Percentiles rank a stretch among this genome's conserved stretches.
phyloP scores from a whole-genome alignment of 2,888 invertebrate species.

The Conchocele bisecta region DNA sequence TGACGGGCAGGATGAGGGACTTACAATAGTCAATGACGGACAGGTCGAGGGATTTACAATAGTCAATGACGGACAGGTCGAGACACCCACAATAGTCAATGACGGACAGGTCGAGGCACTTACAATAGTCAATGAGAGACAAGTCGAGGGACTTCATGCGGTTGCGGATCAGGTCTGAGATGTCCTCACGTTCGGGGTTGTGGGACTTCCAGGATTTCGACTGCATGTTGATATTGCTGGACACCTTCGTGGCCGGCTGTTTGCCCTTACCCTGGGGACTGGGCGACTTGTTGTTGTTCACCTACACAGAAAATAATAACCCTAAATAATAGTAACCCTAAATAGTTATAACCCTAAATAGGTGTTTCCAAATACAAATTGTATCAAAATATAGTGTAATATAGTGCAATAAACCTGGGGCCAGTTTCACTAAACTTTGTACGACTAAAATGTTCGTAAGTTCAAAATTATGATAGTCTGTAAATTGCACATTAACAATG shows the following conservation, averaged over 20 bases:
- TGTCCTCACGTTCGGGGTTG: constrained; percentile 94
- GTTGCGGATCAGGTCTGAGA: constrained; percentile 95
- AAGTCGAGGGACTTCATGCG: constrained; percentile 96
- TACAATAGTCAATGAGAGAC: constrained; percentile 92
- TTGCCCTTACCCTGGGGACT: background rate
- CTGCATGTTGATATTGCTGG: constrained; percentile 55
- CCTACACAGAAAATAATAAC: background rate
- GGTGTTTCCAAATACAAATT: too few species aligned
- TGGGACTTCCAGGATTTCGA: constrained; percentile 51
- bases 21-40: too few species aligned
- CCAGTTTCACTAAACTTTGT: too few species aligned
- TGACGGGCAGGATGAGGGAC: too few species aligned
- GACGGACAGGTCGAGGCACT: constrained; percentile 43
- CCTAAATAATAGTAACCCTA: background rate
- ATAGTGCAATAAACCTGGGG: too few species aligned
- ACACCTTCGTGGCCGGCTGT: constrained; percentile 32
- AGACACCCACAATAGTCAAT: background rate
- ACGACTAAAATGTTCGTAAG: too few species aligned
- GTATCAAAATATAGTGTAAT: too few species aligned
- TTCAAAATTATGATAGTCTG: too few species aligned
- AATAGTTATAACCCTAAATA: too few species aligned
- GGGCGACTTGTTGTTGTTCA: constrained; percentile 56
- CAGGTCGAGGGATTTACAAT: too few species aligned
- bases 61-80: too few species aligned
- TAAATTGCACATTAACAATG: too few species aligned